phyloP scores from a whole-genome alignment of 2,797 vertebrate genomes.

The Anabas testudineus region DNA sequence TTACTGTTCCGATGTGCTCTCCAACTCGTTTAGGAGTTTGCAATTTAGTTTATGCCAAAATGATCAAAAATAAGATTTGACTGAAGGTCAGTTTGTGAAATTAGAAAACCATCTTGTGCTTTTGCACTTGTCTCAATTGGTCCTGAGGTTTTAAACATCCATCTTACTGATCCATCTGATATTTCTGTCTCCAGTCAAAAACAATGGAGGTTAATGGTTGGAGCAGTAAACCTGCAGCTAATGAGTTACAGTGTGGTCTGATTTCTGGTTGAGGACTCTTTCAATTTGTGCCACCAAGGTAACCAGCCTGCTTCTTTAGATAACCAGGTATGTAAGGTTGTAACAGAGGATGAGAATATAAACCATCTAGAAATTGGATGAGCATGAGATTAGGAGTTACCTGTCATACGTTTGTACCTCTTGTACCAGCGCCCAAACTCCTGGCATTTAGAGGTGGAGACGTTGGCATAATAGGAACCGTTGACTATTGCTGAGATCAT shows the following conservation, averaged over 20 bases:
- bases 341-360: neutral
- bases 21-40: too few species aligned
- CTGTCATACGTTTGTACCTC: slow-evolving; percentile 96
- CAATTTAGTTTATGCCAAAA: neutral
- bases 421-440: slow-evolving; percentile 99
- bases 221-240: slow-evolving; percentile 12
- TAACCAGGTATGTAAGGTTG: too few species aligned
- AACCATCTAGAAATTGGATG: neutral
- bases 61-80: neutral
- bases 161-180: too few species aligned
- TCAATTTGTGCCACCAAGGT: too few species aligned
- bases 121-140: too few species aligned
- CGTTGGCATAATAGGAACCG: slow-evolving; percentile 96
- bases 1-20: neutral
- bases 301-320: too few species aligned
- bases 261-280: too few species aligned
- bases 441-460: slow-evolving; percentile 96
- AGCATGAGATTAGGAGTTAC: slow-evolving; percentile 74
- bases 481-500: slow-evolving; percentile 98
- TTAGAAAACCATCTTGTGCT: too few species aligned
- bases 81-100: neutral
- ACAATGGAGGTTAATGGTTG: neutral
- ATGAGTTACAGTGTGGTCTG: slow-evolving; percentile 29
- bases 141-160: too few species aligned
- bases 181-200: neutral